Conservation (phyloP, 2,113 vertebrate species). For the Ictidomys tridecemlineatus region DNA sequence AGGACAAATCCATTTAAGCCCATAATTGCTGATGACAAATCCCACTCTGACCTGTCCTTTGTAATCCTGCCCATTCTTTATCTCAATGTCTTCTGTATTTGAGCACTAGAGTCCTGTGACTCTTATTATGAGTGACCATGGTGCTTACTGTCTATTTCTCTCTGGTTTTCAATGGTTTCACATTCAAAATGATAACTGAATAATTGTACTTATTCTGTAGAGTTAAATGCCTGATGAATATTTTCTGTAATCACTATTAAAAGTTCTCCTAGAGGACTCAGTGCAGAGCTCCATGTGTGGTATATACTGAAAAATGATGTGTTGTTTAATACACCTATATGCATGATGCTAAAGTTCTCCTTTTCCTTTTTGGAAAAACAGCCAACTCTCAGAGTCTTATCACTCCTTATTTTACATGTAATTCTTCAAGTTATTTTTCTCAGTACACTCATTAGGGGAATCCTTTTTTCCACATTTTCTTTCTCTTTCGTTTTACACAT, state of each 20-base stretch:
- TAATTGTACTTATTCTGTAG: neutral
- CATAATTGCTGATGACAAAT: neutral
- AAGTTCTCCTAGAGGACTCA: neutral
- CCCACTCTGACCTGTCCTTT: neutral
- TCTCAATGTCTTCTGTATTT: neutral
- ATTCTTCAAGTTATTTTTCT: neutral
- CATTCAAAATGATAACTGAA: slow-evolving; percentile 1
- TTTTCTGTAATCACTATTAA: slow-evolving; percentile 1
- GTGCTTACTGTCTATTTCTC: neutral
- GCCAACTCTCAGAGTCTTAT: neutral
- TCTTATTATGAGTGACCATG: neutral
- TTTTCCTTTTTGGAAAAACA: neutral
- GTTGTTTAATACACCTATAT: neutral
- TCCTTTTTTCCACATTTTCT: neutral
- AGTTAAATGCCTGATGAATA: neutral
- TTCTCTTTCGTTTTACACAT: slow-evolving; percentile 1
- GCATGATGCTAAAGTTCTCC: neutral
- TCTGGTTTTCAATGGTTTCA: neutral
- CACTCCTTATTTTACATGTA: neutral
- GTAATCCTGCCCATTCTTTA: neutral
- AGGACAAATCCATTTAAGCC: neutral
- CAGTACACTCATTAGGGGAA: neutral
- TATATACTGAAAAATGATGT: neutral
- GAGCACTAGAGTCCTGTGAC: neutral
- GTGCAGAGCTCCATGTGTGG: neutral